phyloP scores from a whole-genome alignment of 2,113 vertebrate species.

The Pithys albifrons region DNA sequence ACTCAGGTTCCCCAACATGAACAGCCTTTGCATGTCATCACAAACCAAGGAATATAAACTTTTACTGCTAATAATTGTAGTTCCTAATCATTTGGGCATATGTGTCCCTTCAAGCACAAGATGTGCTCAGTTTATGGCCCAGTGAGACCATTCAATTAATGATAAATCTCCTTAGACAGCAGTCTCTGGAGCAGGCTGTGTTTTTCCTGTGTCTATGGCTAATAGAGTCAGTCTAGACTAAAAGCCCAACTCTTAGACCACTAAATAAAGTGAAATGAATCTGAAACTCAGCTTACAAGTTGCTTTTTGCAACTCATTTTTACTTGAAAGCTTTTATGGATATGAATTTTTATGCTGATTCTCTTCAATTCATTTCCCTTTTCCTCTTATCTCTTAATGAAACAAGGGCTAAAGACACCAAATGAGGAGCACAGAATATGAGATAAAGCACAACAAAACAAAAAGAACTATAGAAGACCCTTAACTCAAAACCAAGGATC shows the following conservation, averaged over 20 bases:
- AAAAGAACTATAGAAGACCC: neutral
- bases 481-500: neutral
- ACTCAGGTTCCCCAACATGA: neutral
- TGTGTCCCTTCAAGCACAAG: neutral
- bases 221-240: neutral
- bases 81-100: neutral
- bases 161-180: neutral
- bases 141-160: neutral
- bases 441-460: neutral
- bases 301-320: neutral
- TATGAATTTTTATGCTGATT: neutral
- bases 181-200: neutral
- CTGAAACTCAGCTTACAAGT: neutral
- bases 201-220: neutral
- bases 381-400: neutral
- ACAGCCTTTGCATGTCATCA: neutral
- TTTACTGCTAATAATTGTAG: neutral
- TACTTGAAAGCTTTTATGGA: neutral
- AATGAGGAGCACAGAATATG: neutral
- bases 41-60: neutral
- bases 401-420: neutral
- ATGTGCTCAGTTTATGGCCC: neutral
- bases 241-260: neutral
- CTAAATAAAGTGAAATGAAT: neutral
- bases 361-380: neutral